phyloP scores from a whole-genome alignment of 2,113 vertebrate species.

The Petrocephalus microphthalmus region DNA sequence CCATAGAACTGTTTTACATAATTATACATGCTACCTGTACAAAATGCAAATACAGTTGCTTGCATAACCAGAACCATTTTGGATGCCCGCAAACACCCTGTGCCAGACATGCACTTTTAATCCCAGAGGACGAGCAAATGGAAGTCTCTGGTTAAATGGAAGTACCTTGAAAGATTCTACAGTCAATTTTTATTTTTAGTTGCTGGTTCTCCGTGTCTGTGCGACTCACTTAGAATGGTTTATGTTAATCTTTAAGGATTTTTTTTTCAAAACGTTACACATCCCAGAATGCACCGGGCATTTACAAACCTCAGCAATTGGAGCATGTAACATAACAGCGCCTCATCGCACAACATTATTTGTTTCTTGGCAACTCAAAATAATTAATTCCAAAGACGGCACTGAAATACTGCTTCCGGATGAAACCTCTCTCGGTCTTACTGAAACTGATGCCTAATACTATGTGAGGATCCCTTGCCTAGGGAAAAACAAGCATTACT shows the following conservation, averaged over 20 bases:
- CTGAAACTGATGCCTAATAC: background rate
- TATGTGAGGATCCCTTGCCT: background rate
- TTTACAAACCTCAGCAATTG: background rate
- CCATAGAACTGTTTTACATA: background rate
- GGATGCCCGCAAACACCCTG: background rate
- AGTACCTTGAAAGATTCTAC: background rate
- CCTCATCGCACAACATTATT: background rate
- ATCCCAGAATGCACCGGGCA: background rate
- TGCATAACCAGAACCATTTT: background rate
- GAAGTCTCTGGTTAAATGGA: background rate
- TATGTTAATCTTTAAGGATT: background rate
- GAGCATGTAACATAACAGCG: background rate
- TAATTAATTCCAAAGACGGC: background rate
- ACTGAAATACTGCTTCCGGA: background rate
- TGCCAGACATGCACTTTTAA: background rate
- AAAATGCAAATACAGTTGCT: background rate
- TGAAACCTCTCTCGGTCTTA: background rate
- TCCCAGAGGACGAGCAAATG: background rate
- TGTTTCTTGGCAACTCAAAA: background rate
- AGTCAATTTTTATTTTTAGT: background rate
- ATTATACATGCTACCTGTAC: too few relatives aligned
- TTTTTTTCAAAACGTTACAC: background rate
- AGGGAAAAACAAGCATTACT: background rate
- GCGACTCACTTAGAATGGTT: background rate
- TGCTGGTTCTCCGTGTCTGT: background rate